Conservation (phyloP, 2,113 vertebrate genomes). For the Mesoclemmys tuberculata region DNA sequence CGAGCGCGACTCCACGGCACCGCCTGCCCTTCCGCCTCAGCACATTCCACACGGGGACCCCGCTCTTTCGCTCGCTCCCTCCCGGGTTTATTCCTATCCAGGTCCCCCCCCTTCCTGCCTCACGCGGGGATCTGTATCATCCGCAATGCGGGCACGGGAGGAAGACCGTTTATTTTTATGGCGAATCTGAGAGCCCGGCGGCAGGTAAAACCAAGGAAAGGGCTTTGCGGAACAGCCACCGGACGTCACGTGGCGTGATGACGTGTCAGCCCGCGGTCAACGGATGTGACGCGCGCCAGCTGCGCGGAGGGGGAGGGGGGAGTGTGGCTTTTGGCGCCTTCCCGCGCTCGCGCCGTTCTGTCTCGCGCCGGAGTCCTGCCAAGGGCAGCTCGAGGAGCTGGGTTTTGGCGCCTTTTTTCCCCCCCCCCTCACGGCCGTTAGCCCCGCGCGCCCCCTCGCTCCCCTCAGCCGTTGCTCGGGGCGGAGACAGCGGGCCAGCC, state of each 20-base stretch:
- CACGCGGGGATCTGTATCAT: not conserved
- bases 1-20: not conserved
- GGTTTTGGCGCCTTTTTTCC: not conserved
- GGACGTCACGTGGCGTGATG: not conserved
- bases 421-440: not conserved
- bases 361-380: not conserved
- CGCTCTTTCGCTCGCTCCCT: no score
- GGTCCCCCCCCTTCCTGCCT: no score
- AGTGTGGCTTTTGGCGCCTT: not conserved
- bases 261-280: not conserved
- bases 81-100: fast-evolving
- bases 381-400: fast-evolving
- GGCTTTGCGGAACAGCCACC: no score
- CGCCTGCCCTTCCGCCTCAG: not conserved
- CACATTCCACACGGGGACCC: not conserved
- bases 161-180: not conserved
- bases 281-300: fast-evolving
- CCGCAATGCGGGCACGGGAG: not conserved
- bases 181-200: not conserved
- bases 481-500: not conserved
- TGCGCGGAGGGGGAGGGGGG: fast-evolving
- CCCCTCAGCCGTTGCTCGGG: not conserved
- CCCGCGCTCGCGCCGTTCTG: no score
- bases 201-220: not conserved
- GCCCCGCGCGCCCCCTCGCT: not conserved